phyloP scores from a whole-genome alignment of 2,797 vertebrate species.

The Myripristis jacobus region DNA sequence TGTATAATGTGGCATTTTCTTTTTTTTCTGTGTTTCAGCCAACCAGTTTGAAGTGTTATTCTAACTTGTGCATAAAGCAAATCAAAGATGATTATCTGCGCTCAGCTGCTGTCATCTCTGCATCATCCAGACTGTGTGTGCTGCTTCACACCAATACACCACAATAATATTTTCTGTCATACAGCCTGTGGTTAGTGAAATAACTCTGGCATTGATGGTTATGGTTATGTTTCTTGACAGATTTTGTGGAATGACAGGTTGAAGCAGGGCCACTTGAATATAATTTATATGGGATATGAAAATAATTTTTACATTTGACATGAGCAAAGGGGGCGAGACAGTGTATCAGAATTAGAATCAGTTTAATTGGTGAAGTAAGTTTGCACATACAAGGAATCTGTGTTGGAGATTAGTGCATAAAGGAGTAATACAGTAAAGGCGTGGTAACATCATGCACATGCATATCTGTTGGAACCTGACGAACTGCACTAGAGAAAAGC shows the following conservation, averaged over 20 bases:
- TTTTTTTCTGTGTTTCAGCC: neutral
- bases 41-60: neutral
- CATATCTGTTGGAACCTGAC: too few species aligned
- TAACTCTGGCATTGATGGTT: constrained; percentile 8
- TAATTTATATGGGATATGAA: too few species aligned
- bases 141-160: neutral
- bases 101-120: neutral
- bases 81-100: neutral
- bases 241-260: neutral
- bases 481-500: too few species aligned
- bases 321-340: neutral
- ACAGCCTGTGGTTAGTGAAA: constrained; percentile 1
- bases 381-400: too few species aligned
- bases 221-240: neutral
- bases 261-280: constrained; percentile 1
- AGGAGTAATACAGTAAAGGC: too few species aligned
- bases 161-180: neutral
- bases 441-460: too few species aligned
- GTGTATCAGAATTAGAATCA: neutral
- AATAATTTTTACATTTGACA: neutral
- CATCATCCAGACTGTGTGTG: neutral
- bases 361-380: too few species aligned
- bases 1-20: neutral
- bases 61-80: too few species aligned
- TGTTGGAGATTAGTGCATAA: too few species aligned